Evolutionary conservation across 2,113 vertebrate species (phyloP).

Genomic region (Aphelocoma coerulescens): DNA sequence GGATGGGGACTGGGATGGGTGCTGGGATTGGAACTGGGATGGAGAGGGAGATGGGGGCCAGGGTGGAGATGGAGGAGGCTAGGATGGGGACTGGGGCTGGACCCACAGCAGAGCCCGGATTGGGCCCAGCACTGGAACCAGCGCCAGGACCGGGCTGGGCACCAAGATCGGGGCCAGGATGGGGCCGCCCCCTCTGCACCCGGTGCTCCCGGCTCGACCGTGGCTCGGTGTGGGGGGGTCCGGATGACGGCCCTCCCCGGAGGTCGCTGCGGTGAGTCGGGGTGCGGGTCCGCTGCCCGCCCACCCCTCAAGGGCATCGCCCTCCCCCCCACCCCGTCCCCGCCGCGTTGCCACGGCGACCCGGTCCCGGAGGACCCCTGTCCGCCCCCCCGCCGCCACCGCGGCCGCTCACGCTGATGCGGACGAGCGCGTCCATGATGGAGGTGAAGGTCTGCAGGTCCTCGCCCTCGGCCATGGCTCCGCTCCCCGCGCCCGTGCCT

Average conservation of each 20-base stretch:
- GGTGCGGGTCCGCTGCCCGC: neutral
- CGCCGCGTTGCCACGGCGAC: neutral
- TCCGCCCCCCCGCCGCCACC: neutral
- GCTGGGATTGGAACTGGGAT: neutral
- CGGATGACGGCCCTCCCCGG: neutral
- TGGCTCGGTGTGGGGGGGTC: neutral
- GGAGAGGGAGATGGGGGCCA: neutral
- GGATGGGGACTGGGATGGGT: neutral
- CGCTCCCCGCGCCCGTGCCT: neutral
- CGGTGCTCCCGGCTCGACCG: neutral
- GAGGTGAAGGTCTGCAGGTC: constrained; percentile 88
- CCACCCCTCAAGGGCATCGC: neutral
- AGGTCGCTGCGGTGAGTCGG: neutral
- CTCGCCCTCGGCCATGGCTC: constrained; percentile 87
- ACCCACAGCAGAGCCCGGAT: no score
- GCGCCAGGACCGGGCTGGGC: neutral
- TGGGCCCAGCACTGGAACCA: neutral
- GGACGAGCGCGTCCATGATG: constrained; percentile 91
- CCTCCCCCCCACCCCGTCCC: neutral
- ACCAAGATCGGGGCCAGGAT: neutral
- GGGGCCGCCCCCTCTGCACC: no score
- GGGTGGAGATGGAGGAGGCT: neutral
- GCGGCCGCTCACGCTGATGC: constrained; percentile 85
- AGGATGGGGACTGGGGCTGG: neutral
- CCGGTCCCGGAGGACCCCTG: neutral